Conservation (phyloP, 2,113 vertebrate species). For the Eidolon helvum region DNA sequence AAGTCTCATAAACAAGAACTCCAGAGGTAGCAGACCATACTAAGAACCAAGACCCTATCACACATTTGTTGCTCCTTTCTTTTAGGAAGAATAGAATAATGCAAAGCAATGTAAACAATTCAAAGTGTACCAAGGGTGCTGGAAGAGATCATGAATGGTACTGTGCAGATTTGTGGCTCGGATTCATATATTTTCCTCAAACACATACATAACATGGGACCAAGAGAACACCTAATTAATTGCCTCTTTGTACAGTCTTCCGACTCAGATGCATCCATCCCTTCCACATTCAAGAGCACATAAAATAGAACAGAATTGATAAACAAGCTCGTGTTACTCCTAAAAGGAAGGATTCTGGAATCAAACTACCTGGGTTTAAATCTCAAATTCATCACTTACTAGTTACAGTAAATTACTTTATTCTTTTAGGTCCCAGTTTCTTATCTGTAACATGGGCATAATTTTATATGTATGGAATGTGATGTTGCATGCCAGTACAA, state of each 20-base stretch:
- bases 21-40: neutral
- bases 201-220: neutral
- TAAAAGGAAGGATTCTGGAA: neutral
- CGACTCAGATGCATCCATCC: neutral
- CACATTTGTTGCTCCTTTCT: neutral
- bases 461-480: neutral
- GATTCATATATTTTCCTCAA: neutral
- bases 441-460: neutral
- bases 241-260: neutral
- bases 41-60: neutral
- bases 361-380: slow-evolving; percentile 4
- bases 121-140: neutral
- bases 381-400: neutral
- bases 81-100: neutral
- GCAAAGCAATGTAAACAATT: neutral
- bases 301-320: neutral
- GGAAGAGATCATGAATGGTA: neutral
- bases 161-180: neutral
- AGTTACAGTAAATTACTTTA: neutral
- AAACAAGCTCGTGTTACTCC: neutral
- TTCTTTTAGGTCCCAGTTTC: neutral
- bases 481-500: neutral
- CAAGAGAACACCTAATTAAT: neutral
- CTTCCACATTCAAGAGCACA: neutral
- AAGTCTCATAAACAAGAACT: neutral